These are phyloP conservation scores for Pemphredon lugubris DNA, from an alignment of 2,888 invertebrate species.

Conservation along the genomic window DNA sequence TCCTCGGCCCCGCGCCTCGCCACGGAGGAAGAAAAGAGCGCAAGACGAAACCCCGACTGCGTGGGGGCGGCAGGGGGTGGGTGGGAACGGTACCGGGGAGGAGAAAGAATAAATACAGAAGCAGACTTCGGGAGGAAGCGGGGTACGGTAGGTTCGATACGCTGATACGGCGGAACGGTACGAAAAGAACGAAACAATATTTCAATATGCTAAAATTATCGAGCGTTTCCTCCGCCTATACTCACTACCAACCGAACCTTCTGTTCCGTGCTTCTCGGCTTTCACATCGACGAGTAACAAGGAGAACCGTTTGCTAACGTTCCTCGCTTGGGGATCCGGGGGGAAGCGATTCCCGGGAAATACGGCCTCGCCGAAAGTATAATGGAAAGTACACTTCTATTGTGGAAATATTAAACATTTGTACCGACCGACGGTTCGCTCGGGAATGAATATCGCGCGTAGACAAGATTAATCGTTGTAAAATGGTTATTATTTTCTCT, in stretches of 20 bases:
- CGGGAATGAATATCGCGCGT: neutral
- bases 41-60: no score
- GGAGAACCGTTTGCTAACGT: conserved; percentile 7
- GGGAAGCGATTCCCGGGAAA: neutral
- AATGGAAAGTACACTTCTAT: conserved; percentile 5
- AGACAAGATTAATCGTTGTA: no score
- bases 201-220: conserved; percentile 60
- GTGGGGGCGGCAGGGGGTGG: neutral
- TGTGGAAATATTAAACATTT: conserved; percentile 3
- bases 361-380: neutral
- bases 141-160: conserved; percentile 39
- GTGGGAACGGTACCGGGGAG: conserved; percentile 11
- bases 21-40: conserved; percentile 2
- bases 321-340: neutral
- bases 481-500: no score
- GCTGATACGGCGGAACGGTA: conserved; percentile 36
- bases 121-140: conserved; percentile 16
- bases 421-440: neutral
- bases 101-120: conserved; percentile 52
- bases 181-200: conserved; percentile 51
- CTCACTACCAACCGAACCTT: conserved; percentile 19
- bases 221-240: conserved; percentile 14
- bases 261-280: conserved; percentile 2
- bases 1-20: conserved; percentile 17
- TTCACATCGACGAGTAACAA: conserved; percentile 15